phyloP scores from a whole-genome alignment of 2,797 vertebrate species.

The Acropternis orthonyx region DNA sequence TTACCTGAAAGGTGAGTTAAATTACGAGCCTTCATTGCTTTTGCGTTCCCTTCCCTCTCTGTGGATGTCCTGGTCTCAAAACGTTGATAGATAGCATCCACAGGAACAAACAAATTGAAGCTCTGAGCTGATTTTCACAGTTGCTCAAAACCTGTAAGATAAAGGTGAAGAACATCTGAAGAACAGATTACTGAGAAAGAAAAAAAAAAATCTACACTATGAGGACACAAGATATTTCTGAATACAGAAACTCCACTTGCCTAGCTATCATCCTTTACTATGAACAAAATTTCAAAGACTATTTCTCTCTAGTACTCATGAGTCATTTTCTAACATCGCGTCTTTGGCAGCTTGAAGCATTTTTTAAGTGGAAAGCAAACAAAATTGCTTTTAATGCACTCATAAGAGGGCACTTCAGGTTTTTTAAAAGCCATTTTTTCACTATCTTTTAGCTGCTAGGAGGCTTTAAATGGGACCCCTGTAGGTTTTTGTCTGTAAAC shows the following conservation, averaged over 20 bases:
- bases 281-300: conserved; percentile 50
- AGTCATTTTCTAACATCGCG: conserved; percentile 49
- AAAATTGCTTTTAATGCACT: conserved; percentile 69
- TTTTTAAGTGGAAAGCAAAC: conserved; percentile 59
- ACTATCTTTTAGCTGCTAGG: conserved; percentile 57
- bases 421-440: conserved; percentile 69
- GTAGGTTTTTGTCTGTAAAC: conserved; percentile 74
- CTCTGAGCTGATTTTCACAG: neutral
- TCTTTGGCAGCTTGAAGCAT: conserved; percentile 64
- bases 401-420: conserved; percentile 65
- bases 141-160: conserved; percentile 1
- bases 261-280: conserved; percentile 24
- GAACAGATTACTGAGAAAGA: neutral
- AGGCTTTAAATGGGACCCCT: conserved; percentile 74
- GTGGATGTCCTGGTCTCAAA: neutral
- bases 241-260: conserved; percentile 32
- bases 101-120: neutral
- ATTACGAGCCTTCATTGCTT: accelerated
- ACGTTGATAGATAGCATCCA: neutral
- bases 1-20: conserved; percentile 8
- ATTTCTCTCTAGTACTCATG: conserved; percentile 46
- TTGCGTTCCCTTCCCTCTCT: neutral
- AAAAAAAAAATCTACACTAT: neutral
- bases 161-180: conserved; percentile 35
- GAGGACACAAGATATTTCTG: neutral